Evolutionary conservation across 2,113 vertebrate genomes (phyloP).

Genomic region (Triplophysa tibetana): DNA sequence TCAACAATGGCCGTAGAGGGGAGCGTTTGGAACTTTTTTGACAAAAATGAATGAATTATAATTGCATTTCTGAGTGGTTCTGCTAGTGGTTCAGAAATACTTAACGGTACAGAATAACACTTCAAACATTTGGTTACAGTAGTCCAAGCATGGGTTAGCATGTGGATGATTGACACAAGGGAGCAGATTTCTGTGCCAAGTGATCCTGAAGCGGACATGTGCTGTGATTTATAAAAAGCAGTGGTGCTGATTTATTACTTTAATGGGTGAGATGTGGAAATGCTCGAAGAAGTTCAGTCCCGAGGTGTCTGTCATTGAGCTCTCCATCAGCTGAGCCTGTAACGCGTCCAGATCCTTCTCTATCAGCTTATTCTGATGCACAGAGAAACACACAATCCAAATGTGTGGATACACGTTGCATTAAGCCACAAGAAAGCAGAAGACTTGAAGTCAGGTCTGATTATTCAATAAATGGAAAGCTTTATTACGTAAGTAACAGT

Average conservation of each 20-base stretch:
- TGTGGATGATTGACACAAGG: background rate
- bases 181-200: background rate
- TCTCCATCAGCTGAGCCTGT: conserved; percentile 84
- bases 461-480: too few species aligned
- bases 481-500: too few species aligned
- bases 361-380: conserved; percentile 80
- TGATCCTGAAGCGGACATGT: background rate
- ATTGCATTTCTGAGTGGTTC: too few species aligned
- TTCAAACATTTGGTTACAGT: background rate
- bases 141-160: background rate
- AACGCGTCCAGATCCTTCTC: conserved; percentile 83
- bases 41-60: too few species aligned
- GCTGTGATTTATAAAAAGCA: background rate
- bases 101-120: background rate
- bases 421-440: too few species aligned
- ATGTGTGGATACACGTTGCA: too few species aligned
- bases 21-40: too few species aligned
- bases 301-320: conserved; percentile 83
- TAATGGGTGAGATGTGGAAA: conserved; percentile 97
- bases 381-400: background rate
- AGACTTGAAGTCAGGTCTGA: too few species aligned
- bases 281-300: conserved; percentile 93
- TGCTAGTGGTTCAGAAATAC: too few species aligned
- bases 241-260: conserved; percentile 72
- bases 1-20: too few species aligned